These are phyloP conservation scores for Drosophila longiperda DNA, from an alignment of 2,888 invertebrate genomes.

Conservation along the genomic window DNA sequence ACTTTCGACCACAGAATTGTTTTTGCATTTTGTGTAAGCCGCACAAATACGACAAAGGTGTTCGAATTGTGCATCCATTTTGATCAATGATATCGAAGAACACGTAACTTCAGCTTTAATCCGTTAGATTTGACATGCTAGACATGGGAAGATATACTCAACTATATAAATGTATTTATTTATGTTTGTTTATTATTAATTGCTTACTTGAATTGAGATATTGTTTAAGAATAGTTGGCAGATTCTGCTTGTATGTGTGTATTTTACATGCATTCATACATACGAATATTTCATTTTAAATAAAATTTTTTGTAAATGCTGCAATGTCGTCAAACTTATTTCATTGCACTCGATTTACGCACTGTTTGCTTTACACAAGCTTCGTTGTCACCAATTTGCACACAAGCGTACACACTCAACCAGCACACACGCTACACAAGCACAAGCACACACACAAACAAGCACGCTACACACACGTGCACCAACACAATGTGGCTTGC, in stretches of 20 bases:
- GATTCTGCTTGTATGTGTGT: background rate
- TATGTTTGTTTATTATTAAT: background rate
- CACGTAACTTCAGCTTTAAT: conserved; percentile 1
- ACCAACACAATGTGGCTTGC: conserved; percentile 55
- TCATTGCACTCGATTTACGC: conserved; percentile 50
- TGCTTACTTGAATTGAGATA: conserved; percentile 14
- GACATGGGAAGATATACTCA: background rate
- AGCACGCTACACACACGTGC: conserved; percentile 24
- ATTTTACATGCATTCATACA: conserved; percentile 2
- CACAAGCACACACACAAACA: conserved; percentile 12
- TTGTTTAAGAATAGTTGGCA: conserved; percentile 2
- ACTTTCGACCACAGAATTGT: conserved; percentile 79
- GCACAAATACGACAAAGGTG: conserved; percentile 82
- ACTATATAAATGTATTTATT: no score
- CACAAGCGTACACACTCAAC: conserved; percentile 13
- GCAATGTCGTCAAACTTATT: conserved; percentile 42
- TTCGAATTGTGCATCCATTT: conserved; percentile 81
- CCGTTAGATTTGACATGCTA: conserved; percentile 19
- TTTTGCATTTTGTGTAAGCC: conserved; percentile 80
- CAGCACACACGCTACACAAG: conserved; percentile 14
- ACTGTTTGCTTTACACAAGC: conserved; percentile 39
- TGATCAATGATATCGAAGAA: conserved; percentile 8
- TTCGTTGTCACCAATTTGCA: conserved; percentile 57
- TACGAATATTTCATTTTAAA: conserved; percentile 46
- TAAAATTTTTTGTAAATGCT: conserved; percentile 40